Conservation (phyloP, 2,797 vertebrate species). For the Fistularia commersonii region DNA sequence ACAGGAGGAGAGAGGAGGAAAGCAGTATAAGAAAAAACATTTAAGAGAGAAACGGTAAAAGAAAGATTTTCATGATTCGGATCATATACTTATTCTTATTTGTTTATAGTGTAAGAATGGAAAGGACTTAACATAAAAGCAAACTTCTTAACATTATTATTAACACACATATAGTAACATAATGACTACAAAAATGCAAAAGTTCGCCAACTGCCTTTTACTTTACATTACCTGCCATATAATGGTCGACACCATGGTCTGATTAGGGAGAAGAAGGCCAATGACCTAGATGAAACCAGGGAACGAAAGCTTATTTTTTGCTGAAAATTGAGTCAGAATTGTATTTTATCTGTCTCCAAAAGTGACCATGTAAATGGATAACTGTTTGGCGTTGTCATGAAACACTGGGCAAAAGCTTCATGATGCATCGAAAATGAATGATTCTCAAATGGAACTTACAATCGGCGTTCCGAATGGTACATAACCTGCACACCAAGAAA, state of each 20-base stretch:
- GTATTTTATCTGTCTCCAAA: conserved; percentile 39
- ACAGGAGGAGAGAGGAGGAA: neutral
- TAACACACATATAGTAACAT: too few relatives aligned
- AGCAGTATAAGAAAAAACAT: neutral
- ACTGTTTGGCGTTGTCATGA: conserved; percentile 24
- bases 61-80: neutral
- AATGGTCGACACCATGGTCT: conserved; percentile 91
- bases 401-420: conserved; percentile 3
- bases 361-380: conserved; percentile 23
- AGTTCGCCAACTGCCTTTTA: neutral
- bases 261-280: conserved; percentile 94
- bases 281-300: conserved; percentile 83
- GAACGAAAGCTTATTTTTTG: conserved; percentile 63
- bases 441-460: conserved; percentile 80
- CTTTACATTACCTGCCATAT: conserved; percentile 90
- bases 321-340: conserved; percentile 61
- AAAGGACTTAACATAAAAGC: neutral
- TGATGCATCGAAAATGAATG: conserved; percentile 26
- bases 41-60: conserved; percentile 6
- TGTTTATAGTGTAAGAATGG: neutral
- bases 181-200: too few relatives aligned
- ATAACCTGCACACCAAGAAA: conserved; percentile 81
- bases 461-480: conserved; percentile 98
- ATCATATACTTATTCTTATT: too few relatives aligned
- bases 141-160: too few relatives aligned